Evolutionary conservation across 53 echinoderm and acorn worm genomes (phyloP).

Genomic region (Antedon mediterranea): DNA sequence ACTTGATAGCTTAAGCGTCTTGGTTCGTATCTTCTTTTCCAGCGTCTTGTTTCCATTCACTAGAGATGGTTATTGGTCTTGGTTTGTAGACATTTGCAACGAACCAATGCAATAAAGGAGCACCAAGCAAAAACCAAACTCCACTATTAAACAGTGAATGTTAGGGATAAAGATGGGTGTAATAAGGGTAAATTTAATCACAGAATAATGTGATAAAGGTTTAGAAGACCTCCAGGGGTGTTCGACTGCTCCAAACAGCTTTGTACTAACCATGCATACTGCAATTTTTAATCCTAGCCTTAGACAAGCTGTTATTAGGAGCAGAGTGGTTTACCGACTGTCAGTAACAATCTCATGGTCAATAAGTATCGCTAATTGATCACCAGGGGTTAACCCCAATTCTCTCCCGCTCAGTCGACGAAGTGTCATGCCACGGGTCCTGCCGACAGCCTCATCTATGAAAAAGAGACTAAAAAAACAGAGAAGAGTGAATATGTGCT

Average conservation of each 20-base stretch:
- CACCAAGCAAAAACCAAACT: background rate
- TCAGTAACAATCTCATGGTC: background rate
- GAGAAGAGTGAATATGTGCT: background rate
- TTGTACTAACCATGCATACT: background rate
- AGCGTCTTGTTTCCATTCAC: background rate
- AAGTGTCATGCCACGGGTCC: slow-evolving; percentile 97
- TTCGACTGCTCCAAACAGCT: background rate
- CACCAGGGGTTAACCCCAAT: slow-evolving; percentile 16
- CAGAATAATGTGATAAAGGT: background rate
- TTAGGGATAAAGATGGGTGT: background rate
- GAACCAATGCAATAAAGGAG: too few relatives aligned
- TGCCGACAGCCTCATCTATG: slow-evolving; percentile 47
- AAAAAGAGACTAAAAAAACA: slow-evolving; percentile 1
- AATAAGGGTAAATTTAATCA: background rate
- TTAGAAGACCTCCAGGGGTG: background rate
- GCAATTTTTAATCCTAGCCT: background rate
- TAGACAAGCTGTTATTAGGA: background rate
- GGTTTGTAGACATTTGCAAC: background rate
- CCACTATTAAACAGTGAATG: background rate
- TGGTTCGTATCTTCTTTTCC: background rate
- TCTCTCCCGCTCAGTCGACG: slow-evolving; percentile 82
- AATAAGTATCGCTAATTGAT: slow-evolving; percentile 3
- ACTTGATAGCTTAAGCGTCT: too few relatives aligned
- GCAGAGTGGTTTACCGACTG: background rate
- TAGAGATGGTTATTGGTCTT: background rate